A percentile compares a stretch with the other conserved stretches of the same genome.
phyloP scores from a whole-genome alignment of 2,113 vertebrate species.

The Rhinopithecus roxellana region DNA sequence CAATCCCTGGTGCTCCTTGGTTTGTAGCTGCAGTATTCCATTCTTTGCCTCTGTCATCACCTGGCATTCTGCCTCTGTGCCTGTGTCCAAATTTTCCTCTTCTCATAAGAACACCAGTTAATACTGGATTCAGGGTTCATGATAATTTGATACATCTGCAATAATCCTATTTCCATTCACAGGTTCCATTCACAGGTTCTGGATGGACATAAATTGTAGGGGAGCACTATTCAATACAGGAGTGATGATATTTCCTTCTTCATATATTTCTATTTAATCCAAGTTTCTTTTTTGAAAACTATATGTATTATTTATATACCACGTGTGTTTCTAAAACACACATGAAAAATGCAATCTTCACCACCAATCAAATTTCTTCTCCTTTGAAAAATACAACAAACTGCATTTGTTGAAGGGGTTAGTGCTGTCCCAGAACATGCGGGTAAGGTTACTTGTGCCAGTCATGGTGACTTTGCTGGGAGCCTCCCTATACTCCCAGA shows the following conservation, averaged over 20 bases:
- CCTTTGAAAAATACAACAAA: background rate
- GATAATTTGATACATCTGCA: background rate
- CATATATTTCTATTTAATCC: background rate
- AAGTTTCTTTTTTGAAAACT: background rate
- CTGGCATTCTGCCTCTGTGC: background rate
- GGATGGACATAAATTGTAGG: background rate
- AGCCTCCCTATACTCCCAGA: background rate
- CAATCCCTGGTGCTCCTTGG: background rate
- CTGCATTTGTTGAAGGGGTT: background rate
- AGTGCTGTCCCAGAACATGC: background rate
- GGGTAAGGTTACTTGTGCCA: background rate
- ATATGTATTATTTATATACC: background rate
- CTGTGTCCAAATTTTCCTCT: background rate
- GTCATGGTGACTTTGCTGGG: background rate
- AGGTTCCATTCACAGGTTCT: background rate
- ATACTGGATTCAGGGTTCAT: background rate
- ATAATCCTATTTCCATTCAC: background rate
- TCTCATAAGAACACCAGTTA: background rate
- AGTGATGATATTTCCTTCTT: background rate
- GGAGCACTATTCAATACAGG: background rate
- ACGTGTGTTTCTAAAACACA: background rate
- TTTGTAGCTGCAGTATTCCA: background rate
- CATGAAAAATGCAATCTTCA: background rate
- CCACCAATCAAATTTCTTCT: background rate
- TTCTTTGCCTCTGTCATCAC: background rate